A percentile compares a stretch with the other conserved stretches of the same genome.
These are phyloP conservation scores for Diabrotica undecimpunctata DNA, from an alignment of 1,140 invertebrate genomes.

Conservation along the genomic window DNA sequence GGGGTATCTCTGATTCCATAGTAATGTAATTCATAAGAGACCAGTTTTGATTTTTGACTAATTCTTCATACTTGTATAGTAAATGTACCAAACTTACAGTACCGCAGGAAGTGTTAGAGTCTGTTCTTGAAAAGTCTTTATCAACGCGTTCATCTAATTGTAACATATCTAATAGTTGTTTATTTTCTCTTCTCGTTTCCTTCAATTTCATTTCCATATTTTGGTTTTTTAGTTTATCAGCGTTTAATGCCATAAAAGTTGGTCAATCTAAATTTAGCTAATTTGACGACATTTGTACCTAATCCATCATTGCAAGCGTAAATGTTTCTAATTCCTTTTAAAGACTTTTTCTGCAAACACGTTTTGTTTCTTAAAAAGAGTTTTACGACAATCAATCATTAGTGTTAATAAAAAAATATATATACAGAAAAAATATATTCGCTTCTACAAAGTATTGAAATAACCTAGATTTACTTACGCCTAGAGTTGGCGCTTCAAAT, in stretches of 20 bases:
- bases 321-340: slow-evolving; percentile 8
- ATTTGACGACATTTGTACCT: slow-evolving; percentile 13
- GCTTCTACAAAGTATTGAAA: too few relatives aligned
- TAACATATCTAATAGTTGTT: slow-evolving; percentile 15
- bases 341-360: neutral
- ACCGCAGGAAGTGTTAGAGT: slow-evolving; percentile 21
- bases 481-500: too few relatives aligned
- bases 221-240: slow-evolving; percentile 19
- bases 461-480: too few relatives aligned
- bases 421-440: neutral
- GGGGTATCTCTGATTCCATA: too few relatives aligned
- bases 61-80: slow-evolving; percentile 37
- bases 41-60: slow-evolving; percentile 26
- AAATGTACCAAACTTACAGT: slow-evolving; percentile 34
- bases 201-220: slow-evolving; percentile 18
- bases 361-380: neutral
- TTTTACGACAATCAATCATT: neutral
- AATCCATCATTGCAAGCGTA: slow-evolving; percentile 6
- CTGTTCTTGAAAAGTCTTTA: slow-evolving; percentile 15
- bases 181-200: slow-evolving; percentile 24
- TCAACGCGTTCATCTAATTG: slow-evolving; percentile 13
- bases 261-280: slow-evolving; percentile 8
- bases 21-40: too few relatives aligned
- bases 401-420: neutral
- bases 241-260: slow-evolving; percentile 8